These are phyloP conservation scores for Hypotaenidia philippensis DNA, from an alignment of 2,797 vertebrate species.

Conservation along the genomic window DNA sequence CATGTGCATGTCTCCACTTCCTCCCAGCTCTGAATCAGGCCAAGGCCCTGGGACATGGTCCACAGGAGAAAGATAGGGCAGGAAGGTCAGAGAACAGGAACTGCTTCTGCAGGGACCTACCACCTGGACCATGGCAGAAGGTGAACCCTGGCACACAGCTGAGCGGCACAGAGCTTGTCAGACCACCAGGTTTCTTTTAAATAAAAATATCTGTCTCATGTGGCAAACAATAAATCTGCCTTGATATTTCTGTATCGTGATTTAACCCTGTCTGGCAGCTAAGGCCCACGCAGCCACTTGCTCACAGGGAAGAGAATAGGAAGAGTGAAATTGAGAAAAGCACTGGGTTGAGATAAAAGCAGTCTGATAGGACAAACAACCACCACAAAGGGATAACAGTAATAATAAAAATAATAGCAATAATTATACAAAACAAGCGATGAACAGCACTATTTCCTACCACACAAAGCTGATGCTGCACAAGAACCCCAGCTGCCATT, in stretches of 20 bases:
- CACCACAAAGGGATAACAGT: no score
- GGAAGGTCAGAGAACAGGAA: not conserved
- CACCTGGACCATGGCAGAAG: not conserved
- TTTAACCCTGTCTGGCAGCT: no score
- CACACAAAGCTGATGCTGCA: no score
- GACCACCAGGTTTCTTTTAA: not conserved
- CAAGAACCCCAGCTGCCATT: no score
- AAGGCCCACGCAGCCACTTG: no score
- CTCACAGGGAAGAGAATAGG: no score
- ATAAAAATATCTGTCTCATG: not conserved
- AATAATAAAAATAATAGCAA: no score
- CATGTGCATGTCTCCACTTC: accelerated
- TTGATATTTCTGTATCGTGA: not conserved
- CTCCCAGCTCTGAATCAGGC: not conserved
- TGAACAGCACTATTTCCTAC: no score
- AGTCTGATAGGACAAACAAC: no score
- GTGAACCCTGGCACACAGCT: not conserved
- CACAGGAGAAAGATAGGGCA: accelerated
- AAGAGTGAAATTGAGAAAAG: no score
- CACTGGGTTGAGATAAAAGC: no score
- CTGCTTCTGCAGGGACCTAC: not conserved
- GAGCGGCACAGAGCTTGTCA: not conserved
- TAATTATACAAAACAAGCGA: no score
- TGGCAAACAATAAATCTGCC: not conserved
- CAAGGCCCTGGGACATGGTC: not conserved